Evolutionary conservation across 2,113 vertebrate species (phyloP).

Genomic region (Brachyistius frenatus): DNA sequence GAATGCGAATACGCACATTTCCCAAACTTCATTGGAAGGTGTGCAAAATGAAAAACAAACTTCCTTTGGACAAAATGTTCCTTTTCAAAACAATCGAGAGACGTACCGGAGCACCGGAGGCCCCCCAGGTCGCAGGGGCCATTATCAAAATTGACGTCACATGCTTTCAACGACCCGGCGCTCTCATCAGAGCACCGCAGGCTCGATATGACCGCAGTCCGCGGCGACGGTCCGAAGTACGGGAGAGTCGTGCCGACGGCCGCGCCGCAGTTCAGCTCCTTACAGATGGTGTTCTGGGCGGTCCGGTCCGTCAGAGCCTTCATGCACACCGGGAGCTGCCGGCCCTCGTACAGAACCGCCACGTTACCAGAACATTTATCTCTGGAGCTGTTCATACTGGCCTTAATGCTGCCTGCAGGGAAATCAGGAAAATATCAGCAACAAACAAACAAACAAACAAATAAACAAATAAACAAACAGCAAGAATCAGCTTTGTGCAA

Average conservation of each 20-base stretch:
- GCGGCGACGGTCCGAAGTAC: rapidly evolving
- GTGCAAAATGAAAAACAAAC: too few species aligned
- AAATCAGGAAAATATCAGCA: not conserved
- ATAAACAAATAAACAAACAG: not conserved
- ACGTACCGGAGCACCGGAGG: constrained; percentile 63
- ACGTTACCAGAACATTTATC: constrained; percentile 71
- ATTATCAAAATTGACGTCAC: rapidly evolving
- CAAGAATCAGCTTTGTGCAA: not conserved
- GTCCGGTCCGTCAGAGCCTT: rapidly evolving
- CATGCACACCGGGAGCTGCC: not conserved
- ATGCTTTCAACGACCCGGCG: not conserved
- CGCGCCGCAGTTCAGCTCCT: constrained; percentile 42
- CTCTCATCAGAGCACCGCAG: not conserved
- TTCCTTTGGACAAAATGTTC: too few species aligned
- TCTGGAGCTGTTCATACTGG: not conserved
- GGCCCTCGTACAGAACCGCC: not conserved
- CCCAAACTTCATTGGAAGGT: too few species aligned
- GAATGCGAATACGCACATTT: too few species aligned
- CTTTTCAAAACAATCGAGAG: too few species aligned
- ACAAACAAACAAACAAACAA: not conserved
- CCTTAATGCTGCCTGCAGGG: constrained; percentile 61
- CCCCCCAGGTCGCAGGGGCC: rapidly evolving
- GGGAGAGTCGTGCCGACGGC: rapidly evolving
- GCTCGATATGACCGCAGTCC: rapidly evolving
- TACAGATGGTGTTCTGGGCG: constrained; percentile 51